Evolutionary conservation across 2,797 vertebrate species (phyloP).

Genomic region (Myripristis murdjan): DNA sequence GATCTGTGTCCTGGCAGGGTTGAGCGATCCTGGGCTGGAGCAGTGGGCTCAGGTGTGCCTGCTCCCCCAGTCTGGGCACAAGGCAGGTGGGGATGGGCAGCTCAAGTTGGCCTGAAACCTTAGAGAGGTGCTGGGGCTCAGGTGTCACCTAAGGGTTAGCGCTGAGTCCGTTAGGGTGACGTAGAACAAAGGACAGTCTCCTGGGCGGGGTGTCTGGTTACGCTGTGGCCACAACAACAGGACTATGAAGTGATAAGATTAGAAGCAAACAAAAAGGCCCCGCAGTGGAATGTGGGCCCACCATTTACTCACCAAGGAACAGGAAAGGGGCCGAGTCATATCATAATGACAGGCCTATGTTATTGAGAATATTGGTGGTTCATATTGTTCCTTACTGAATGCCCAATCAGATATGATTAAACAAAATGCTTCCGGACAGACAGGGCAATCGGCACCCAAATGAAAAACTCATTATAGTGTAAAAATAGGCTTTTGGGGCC

Average conservation of each 20-base stretch:
- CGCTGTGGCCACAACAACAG: slow-evolving; percentile 56
- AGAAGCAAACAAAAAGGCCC: slow-evolving; percentile 51
- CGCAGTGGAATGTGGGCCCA: slow-evolving; percentile 44
- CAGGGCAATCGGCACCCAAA: slow-evolving; percentile 4
- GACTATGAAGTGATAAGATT: slow-evolving; percentile 58
- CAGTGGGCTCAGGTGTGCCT: slow-evolving; percentile 79
- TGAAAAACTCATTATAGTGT: slow-evolving; percentile 40
- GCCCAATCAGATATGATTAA: slow-evolving; percentile 39
- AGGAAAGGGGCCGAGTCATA: slow-evolving; percentile 13
- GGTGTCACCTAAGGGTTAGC: slow-evolving; percentile 81
- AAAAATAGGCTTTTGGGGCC: slow-evolving; percentile 7
- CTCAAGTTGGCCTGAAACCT: slow-evolving; percentile 81
- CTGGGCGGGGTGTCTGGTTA: slow-evolving; percentile 67
- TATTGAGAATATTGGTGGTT: slow-evolving; percentile 16
- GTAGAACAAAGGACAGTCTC: slow-evolving; percentile 77
- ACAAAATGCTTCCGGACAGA: slow-evolving; percentile 33
- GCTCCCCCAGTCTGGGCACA: slow-evolving; percentile 61
- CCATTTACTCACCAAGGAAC: slow-evolving; percentile 8
- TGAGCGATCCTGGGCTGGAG: slow-evolving; percentile 70
- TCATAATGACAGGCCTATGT: slow-evolving; percentile 40
- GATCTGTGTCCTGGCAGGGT: slow-evolving; percentile 73
- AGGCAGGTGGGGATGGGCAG: slow-evolving; percentile 65
- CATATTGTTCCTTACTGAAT: slow-evolving; percentile 42
- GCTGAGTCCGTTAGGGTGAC: slow-evolving; percentile 75
- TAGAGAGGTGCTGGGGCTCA: slow-evolving; percentile 72